phyloP scores from a whole-genome alignment of 2,888 invertebrate species.

The Tenthredo amoena region DNA sequence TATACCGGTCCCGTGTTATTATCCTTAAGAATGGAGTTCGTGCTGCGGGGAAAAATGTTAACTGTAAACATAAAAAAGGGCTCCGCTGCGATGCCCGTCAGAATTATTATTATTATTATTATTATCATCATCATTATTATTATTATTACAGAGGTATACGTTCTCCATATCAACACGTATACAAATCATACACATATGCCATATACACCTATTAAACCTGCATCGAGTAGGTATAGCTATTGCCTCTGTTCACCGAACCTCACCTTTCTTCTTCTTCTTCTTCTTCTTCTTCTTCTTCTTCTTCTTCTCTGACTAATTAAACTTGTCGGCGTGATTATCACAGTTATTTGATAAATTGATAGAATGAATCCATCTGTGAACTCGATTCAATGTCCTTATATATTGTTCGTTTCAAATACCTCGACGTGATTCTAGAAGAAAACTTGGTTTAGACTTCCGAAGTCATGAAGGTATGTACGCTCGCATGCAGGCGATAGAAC shows the following conservation, averaged over 20 bases:
- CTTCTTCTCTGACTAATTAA: not conserved
- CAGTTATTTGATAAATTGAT: conserved; percentile 11
- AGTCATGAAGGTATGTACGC: not conserved
- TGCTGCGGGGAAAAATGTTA: conserved; percentile 60
- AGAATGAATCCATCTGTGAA: conserved; percentile 7
- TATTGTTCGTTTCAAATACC: not conserved
- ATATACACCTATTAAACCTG: not conserved
- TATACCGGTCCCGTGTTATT: conserved; percentile 46
- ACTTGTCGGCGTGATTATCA: not conserved
- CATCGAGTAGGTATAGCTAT: not conserved
- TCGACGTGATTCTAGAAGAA: not conserved
- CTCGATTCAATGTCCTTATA: not conserved
- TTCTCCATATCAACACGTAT: conserved; percentile 14
- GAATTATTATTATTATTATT: conserved; percentile 37
- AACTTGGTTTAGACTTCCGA: not conserved
- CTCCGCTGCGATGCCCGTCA: conserved; percentile 56
- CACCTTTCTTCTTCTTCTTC: not conserved
- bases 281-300: not conserved
- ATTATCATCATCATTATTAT: conserved; percentile 42
- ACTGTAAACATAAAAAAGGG: conserved; percentile 66
- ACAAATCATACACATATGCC: not conserved
- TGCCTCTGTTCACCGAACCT: not conserved
- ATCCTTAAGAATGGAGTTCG: conserved; percentile 53
- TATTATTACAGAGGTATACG: conserved; percentile 39
- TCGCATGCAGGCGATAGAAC: conserved; percentile 5